Evolutionary conservation across 2,113 vertebrate species (phyloP), one percentile per base, ranked within the genome.

Genomic region (Garra rufa): DNA sequence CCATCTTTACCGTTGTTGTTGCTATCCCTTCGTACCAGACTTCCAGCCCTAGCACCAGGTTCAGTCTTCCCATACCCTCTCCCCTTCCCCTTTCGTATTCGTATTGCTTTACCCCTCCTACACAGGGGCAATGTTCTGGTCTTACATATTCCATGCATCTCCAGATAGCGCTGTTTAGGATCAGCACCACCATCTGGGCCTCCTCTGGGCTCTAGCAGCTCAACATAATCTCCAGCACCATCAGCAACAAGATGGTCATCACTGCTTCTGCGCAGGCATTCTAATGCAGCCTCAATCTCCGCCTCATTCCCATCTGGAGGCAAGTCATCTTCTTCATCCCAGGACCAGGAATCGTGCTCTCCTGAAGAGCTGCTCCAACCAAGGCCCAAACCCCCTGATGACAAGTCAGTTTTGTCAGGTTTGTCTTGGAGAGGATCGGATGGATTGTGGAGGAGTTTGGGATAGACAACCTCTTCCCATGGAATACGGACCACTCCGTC

Each of bases 391-490:
- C 90, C 90, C 2, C 89, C 92, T 21, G 34, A 80, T 30, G 69
- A 80, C 43, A 77, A 74, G 84, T 79, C 93, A 92, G 3, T 91
- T 91, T 76, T 90, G 83, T 87, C 87, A 8, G 59, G 78, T 70
- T 83, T 81, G 67, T 91, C 81, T 52, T 81, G 44, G 15, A 88
- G 89, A 86, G 80, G 79, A 89, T 88, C 41, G 85, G 87, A 88
- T 0, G 93, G 93, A 83, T 94, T 96, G 57, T 96, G 95, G 79
- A 97, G 93, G 87, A 98, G 95, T 80, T 95, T 95, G 30, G 97
- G 97, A 88, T 96, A 98, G 76, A 97, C 95, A 9, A 97, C 93
- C 79, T 97, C 96, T 4, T 95, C 93, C 97, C 97, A 98, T 5
- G 96, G 95, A 38, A 97, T 87, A 71, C 96, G 92, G 55, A 95